These are phyloP conservation scores for Flexamia atlantica DNA, from an alignment of 2,888 invertebrate genomes.

Conservation along the genomic window DNA sequence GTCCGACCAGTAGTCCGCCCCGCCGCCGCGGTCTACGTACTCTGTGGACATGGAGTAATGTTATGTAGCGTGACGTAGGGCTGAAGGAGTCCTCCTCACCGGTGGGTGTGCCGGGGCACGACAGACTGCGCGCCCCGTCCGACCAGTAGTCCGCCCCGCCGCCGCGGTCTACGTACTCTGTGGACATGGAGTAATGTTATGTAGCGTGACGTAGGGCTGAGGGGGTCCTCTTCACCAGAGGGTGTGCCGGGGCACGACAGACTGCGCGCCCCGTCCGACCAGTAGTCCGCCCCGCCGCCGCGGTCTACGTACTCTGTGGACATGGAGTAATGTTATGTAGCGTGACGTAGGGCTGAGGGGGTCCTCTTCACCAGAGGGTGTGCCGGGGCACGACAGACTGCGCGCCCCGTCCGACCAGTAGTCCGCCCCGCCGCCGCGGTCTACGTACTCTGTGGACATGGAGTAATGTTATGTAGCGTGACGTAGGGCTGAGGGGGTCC, in stretches of 20 bases:
- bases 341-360: background rate
- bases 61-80: conserved; percentile 33
- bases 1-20: conserved; percentile 52
- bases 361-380: conserved; percentile 24
- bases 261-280: conserved; percentile 36
- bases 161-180: conserved; percentile 18
- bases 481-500: too few relatives aligned
- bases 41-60: background rate
- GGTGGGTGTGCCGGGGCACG: conserved; percentile 35
- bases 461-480: background rate
- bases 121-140: conserved; percentile 36
- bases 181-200: background rate
- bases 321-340: background rate
- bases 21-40: background rate
- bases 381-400: conserved; percentile 28
- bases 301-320: conserved; percentile 3
- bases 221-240: conserved; percentile 10
- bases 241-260: conserved; percentile 39
- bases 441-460: background rate
- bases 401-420: conserved; percentile 46
- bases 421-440: conserved; percentile 29
- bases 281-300: conserved; percentile 36
- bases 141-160: conserved; percentile 48
- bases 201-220: background rate
- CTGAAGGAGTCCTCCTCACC: conserved; percentile 50